Conservation (phyloP, 92 coral and sea anemone species). For the Muricea muricata region DNA sequence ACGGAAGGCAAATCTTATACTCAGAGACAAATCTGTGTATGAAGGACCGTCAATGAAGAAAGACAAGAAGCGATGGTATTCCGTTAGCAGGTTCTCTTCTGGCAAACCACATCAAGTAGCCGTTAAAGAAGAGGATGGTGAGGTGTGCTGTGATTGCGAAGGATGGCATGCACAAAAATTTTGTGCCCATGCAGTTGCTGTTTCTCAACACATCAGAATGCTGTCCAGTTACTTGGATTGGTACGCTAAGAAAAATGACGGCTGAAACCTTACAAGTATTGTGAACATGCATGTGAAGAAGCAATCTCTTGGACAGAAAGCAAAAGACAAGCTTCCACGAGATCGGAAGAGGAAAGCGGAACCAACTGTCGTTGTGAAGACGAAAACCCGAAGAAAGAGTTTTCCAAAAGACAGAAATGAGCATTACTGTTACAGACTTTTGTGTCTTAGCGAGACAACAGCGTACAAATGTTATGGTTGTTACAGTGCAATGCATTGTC, state of each 20-base stretch:
- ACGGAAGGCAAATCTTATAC: background rate
- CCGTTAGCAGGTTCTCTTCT: slow-evolving; percentile 44
- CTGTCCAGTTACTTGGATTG: background rate
- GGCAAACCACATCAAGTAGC: slow-evolving; percentile 29
- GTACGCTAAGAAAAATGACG: background rate
- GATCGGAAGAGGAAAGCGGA: slow-evolving; percentile 20
- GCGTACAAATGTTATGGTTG: slow-evolving; percentile 40
- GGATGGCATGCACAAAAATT: slow-evolving; percentile 21
- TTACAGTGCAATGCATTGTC: slow-evolving; percentile 17
- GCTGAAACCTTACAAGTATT: slow-evolving; percentile 21
- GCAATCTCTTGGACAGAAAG: slow-evolving; percentile 17
- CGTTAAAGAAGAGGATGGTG: background rate
- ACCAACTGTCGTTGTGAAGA: slow-evolving; percentile 34
- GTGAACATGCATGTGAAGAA: slow-evolving; percentile 27
- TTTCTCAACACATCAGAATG: slow-evolving; percentile 39
- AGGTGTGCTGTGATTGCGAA: slow-evolving; percentile 30
- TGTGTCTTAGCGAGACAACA: slow-evolving; percentile 17
- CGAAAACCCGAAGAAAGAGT: slow-evolving; percentile 30
- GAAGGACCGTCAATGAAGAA: slow-evolving; percentile 38
- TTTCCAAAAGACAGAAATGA: slow-evolving; percentile 33
- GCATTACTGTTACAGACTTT: background rate
- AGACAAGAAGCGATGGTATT: background rate
- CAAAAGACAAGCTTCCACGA: slow-evolving; percentile 11
- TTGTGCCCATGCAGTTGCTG: slow-evolving; percentile 53
- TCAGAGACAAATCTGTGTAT: slow-evolving; percentile 32